These are phyloP conservation scores for Callospermophilus lateralis DNA, from an alignment of 2,113 vertebrate genomes.

Conservation along the genomic window DNA sequence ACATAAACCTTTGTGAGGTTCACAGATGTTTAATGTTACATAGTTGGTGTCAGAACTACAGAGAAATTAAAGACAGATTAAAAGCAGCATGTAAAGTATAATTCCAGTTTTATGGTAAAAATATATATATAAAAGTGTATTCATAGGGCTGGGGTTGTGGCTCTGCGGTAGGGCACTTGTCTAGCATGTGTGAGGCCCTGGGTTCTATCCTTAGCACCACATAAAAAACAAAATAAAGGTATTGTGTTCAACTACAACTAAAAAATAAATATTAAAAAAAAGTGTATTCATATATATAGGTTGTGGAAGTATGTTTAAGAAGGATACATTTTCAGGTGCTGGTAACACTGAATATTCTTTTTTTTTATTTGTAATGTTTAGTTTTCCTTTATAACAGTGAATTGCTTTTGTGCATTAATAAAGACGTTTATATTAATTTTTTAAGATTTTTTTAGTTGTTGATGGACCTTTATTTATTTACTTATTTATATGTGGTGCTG, in stretches of 20 bases:
- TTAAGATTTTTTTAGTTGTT: no score
- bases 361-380: conserved; percentile 11
- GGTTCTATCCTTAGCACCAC: no score
- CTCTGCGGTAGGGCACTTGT: no score
- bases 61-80: background rate
- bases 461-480: no score
- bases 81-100: background rate
- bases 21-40: background rate
- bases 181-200: no score
- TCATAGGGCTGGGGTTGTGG: background rate
- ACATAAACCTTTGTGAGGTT: background rate
- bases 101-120: conserved; percentile 1
- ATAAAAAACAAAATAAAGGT: no score
- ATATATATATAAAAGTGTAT: background rate
- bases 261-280: no score
- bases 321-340: background rate
- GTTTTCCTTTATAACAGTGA: conserved; percentile 5
- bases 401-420: background rate
- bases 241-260: no score
- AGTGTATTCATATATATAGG: background rate
- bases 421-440: background rate
- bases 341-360: background rate
- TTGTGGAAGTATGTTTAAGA: conserved; percentile 28
- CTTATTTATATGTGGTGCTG: no score
- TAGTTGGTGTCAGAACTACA: background rate